Evolutionary conservation across 2,797 vertebrate genomes (phyloP).

Genomic region (Saxicola maurus): DNA sequence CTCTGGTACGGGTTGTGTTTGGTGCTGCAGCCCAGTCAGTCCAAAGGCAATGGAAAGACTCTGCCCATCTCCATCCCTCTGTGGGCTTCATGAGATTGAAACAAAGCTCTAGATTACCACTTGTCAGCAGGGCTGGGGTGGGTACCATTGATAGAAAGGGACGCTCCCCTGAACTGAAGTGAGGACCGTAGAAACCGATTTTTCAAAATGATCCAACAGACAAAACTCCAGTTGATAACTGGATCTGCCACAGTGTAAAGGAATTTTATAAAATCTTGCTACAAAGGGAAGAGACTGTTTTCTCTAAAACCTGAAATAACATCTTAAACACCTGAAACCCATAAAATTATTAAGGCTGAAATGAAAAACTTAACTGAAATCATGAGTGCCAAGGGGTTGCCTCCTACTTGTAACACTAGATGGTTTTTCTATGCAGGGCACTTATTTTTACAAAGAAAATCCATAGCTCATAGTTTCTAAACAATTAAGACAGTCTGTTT

Average conservation of each 20-base stretch:
- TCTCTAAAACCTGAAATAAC: not conserved
- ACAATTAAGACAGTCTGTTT: constrained; percentile 49
- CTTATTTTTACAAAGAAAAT: not conserved
- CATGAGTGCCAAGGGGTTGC: not conserved
- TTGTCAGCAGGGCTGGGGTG: not conserved
- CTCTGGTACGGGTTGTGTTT: not conserved
- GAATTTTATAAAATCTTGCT: not conserved
- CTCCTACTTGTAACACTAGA: not conserved
- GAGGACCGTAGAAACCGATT: not conserved
- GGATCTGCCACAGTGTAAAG: not conserved
- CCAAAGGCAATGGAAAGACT: not conserved
- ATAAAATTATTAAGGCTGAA: not conserved
- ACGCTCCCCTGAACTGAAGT: not conserved
- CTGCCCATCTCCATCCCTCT: not conserved
- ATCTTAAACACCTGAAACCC: not conserved
- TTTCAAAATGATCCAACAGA: not conserved
- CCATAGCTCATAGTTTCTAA: constrained; percentile 37
- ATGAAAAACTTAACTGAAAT: not conserved
- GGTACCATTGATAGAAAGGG: not conserved
- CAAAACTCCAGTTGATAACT: not conserved
- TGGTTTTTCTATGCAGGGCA: not conserved
- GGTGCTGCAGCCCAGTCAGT: not conserved
- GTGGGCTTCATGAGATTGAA: not conserved
- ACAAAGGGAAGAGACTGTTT: not conserved
- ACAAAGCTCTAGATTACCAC: not conserved